phyloP scores from a whole-genome alignment of 2,113 vertebrate genomes.

The Sinocyclocheilus grahami region DNA sequence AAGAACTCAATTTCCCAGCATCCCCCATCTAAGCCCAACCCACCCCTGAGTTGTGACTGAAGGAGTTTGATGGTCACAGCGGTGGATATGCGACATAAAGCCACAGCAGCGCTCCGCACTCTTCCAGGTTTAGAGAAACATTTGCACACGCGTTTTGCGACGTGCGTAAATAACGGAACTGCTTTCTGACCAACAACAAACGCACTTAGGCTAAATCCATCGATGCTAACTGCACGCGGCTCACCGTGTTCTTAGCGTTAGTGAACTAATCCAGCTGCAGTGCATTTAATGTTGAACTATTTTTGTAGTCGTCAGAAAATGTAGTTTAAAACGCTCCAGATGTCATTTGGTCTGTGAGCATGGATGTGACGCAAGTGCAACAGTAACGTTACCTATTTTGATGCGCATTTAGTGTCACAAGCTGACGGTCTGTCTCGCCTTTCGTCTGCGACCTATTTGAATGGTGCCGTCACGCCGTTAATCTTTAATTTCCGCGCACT shows the following conservation, averaged over 20 bases:
- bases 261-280: not conserved
- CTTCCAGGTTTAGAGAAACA: not conserved
- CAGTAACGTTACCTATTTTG: not conserved
- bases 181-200: not conserved
- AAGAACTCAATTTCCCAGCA: constrained; percentile 17
- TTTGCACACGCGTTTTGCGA: not conserved
- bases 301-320: not conserved
- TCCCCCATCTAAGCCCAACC: not conserved
- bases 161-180: not conserved
- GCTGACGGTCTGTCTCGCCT: not conserved
- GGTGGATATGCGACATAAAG: not conserved
- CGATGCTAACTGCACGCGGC: constrained; percentile 15
- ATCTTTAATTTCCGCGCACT: constrained; percentile 32
- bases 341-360: not conserved
- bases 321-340: not conserved
- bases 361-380: not conserved
- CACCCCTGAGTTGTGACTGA: not conserved
- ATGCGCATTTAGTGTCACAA: not conserved
- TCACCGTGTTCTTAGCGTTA: not conserved
- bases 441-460: constrained; percentile 12
- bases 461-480: constrained; percentile 17
- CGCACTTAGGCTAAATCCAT: not conserved
- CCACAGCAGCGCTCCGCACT: not conserved
- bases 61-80: not conserved
- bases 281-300: not conserved